Conservation (phyloP, 2,888 invertebrate genomes). For the Pardosa pseudoannulata region DNA sequence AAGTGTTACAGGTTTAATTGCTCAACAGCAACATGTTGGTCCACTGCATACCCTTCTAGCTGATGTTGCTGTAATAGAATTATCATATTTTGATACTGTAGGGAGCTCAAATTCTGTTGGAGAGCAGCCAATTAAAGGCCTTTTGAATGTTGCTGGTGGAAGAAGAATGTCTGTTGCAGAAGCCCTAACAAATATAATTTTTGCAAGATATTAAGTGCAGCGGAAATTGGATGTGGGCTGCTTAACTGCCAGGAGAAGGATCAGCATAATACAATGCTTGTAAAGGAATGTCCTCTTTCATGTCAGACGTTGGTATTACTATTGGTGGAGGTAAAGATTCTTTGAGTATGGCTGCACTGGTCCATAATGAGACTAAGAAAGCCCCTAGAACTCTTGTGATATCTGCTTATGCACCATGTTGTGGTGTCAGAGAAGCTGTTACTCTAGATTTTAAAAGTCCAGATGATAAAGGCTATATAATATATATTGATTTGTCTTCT, state of each 20-base stretch:
- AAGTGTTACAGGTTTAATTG: conserved; percentile 85
- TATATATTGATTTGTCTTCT: no score
- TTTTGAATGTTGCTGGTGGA: conserved; percentile 89
- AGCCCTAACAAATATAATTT: conserved; percentile 93
- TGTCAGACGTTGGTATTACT: conserved; percentile 89
- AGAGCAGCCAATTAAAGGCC: no score
- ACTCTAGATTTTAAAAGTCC: no score
- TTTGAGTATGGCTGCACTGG: conserved; percentile 95
- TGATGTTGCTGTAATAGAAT: conserved; percentile 90
- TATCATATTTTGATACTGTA: conserved; percentile 88
- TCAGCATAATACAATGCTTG: conserved; percentile 92
- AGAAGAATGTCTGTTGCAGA: conserved; percentile 97
- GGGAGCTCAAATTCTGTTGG: conserved; percentile 97
- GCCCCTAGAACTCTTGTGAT: conserved; percentile 89
- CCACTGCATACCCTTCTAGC: conserved; percentile 96
- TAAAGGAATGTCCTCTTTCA: conserved; percentile 88
- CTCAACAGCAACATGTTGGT: conserved; percentile 98
- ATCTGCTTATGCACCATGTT: conserved; percentile 97
- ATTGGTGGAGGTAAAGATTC: conserved; percentile 99
- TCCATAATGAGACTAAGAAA: conserved; percentile 82
- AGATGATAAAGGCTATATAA: no score
- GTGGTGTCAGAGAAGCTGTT: no score
- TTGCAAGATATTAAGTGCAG: conserved; percentile 96
- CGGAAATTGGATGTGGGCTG: conserved; percentile 99
- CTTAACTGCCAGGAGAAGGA: conserved; percentile 95